Evolutionary conservation across 2,797 vertebrate species (phyloP), one percentile per base, ranked within the genome.

Genomic region (Mallotus villosus): DNA sequence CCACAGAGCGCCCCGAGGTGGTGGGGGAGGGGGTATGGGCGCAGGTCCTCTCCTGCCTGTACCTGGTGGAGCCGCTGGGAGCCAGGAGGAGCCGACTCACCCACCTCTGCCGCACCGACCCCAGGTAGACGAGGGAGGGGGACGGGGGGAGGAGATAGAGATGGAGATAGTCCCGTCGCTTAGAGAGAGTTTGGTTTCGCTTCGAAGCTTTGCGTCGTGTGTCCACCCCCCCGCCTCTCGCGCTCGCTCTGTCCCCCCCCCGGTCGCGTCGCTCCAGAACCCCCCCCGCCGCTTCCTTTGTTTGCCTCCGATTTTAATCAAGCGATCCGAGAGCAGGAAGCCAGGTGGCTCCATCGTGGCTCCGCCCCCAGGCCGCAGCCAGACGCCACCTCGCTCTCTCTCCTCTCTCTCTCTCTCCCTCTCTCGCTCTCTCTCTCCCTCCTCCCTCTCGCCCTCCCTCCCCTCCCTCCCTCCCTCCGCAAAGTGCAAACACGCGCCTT

Each of bases 61-160:
- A 93, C 85, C 86, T 94, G 73, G 85, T 95, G 78, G 94, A 95
- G 82, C 76, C 90, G 27, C 73, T 80, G 0, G 92, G 92, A 58
- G 49, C 75, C 46, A 82, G 86, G 70, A 94, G 83, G 82, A 93
- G 92, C 69, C 86, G 85, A 60, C 89, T 95, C 71, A 94, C 90
- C 0, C 93, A 95, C 79, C 61, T 95, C 57, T 93, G 92, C 51
- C 86, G 91, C 6, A 93, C 87, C 9, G 94, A 95, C 29, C 88
- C 84, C 67, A 91, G 93, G 94, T 94, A 83, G 68, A 49, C 7
- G 21, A n/a, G 27, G 24, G n/a, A 22, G 22, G 19, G 4, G 11
- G 34, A 41, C n/a, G n/a, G 41, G 37, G 24, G 58, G 27, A 3
- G 14, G 49, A 29, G 66, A n/a, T n/a, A 16, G 57, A 69, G 60